Conservation (phyloP, 2,113 vertebrate genomes). For the Benitochromis conjunctus region DNA sequence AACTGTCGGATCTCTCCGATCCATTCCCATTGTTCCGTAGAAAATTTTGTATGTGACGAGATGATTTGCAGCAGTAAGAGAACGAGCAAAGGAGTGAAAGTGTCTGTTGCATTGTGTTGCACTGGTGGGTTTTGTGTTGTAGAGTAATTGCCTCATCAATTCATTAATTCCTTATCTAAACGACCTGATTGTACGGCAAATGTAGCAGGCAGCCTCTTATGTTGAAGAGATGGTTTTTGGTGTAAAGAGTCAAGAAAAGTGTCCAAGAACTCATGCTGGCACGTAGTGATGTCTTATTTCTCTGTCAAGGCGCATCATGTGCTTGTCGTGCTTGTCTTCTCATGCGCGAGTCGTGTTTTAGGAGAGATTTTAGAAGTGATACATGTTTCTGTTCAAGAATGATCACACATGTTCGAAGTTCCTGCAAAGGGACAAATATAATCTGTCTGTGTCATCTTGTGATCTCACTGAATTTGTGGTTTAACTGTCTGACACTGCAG, state of each 20-base stretch:
- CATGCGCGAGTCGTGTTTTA: neutral
- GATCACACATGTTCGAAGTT: neutral
- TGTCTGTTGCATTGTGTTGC: neutral
- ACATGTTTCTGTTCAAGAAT: neutral
- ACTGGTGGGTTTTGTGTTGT: neutral
- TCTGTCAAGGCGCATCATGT: no score
- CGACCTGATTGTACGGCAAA: neutral
- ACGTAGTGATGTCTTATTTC: neutral
- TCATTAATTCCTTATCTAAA: neutral
- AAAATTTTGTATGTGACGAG: neutral
- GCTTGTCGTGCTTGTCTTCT: no score
- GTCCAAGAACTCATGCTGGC: neutral
- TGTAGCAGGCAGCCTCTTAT: neutral
- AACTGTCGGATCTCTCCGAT: accelerated
- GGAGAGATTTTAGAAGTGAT: neutral
- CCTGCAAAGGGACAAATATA: accelerated
- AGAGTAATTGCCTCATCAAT: accelerated
- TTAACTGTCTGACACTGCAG: neutral
- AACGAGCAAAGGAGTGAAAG: neutral
- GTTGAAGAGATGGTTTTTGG: neutral
- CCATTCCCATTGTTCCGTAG: no score
- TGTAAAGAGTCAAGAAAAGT: neutral
- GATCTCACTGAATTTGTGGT: neutral
- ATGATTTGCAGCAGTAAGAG: neutral
- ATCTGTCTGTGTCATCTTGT: neutral